A percentile compares a stretch with the other conserved stretches of the same genome.
phyloP scores from a whole-genome alignment of 2,888 invertebrate genomes.

The Lasioglossum morio region DNA sequence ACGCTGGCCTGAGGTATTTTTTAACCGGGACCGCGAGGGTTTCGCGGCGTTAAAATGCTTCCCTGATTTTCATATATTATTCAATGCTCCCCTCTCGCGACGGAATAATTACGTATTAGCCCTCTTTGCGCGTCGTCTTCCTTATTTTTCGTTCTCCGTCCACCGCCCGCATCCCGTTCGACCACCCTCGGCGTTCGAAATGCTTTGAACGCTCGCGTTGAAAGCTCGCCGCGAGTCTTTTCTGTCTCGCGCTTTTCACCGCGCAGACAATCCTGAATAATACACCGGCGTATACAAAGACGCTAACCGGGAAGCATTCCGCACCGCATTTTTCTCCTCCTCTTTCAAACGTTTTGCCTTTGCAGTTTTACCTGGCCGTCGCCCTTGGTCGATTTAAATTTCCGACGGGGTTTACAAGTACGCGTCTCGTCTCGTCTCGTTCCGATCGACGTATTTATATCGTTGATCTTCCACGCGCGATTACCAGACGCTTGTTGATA shows the following conservation, averaged over 20 bases:
- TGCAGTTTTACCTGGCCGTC: not conserved
- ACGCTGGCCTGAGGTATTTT: not conserved
- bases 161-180: not conserved
- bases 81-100: not conserved
- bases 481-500: not conserved
- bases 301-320: not conserved
- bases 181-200: not conserved
- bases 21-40: not conserved
- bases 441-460: not conserved
- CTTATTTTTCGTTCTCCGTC: too few relatives aligned
- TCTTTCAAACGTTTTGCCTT: not conserved
- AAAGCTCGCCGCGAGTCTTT: slow-evolving; percentile 1
- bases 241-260: slow-evolving; percentile 7
- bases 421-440: not conserved
- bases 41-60: not conserved
- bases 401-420: not conserved
- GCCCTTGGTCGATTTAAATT: not conserved
- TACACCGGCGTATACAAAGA: not conserved
- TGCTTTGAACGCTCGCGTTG: not conserved
- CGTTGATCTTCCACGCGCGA: not conserved
- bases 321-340: not conserved
- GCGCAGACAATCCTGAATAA: slow-evolving; percentile 14
- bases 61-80: slow-evolving; percentile 6
- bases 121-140: not conserved
- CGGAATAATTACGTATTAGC: not conserved